A percentile compares a stretch with the other conserved stretches of the same genome.
phyloP scores from a whole-genome alignment of 2,888 invertebrate species.

The Dione juno region DNA sequence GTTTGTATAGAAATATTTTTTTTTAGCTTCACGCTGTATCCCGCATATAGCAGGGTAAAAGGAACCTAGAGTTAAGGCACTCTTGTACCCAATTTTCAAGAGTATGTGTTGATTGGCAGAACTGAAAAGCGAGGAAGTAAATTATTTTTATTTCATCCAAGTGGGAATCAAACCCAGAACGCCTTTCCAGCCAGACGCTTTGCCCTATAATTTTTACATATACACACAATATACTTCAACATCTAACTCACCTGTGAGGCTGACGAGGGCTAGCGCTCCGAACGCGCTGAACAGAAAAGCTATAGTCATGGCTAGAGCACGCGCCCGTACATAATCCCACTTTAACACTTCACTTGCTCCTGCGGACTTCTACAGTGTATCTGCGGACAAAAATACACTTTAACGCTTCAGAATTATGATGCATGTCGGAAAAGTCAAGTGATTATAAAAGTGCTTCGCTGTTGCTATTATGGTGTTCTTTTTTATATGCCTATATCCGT shows the following conservation, averaged over 20 bases:
- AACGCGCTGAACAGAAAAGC: conserved; percentile 68
- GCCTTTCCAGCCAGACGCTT: no score
- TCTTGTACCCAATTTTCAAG: no score
- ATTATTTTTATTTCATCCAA: no score
- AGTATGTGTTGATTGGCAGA: no score
- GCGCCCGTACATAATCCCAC: conserved; percentile 69
- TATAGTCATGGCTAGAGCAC: conserved; percentile 70
- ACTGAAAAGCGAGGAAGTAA: no score
- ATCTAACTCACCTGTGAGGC: conserved; percentile 66
- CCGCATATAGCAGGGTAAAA: no score
- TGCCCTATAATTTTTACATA: neutral
- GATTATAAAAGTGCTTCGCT: neutral
- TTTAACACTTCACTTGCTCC: conserved; percentile 54
- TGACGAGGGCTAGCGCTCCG: conserved; percentile 70
- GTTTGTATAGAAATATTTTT: no score
- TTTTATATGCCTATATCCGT: neutral
- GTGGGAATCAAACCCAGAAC: no score
- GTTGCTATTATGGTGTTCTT: neutral
- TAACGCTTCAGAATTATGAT: conserved; percentile 28
- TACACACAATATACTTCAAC: neutral
- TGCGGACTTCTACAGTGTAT: conserved; percentile 52
- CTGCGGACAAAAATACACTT: conserved; percentile 47
- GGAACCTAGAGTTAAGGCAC: no score
- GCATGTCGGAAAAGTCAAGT: conserved; percentile 16
- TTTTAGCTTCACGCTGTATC: no score